A percentile compares a stretch with the other conserved stretches of the same genome.
phyloP scores from a whole-genome alignment of 2,113 vertebrate genomes.

The Vulpes lagopus region DNA sequence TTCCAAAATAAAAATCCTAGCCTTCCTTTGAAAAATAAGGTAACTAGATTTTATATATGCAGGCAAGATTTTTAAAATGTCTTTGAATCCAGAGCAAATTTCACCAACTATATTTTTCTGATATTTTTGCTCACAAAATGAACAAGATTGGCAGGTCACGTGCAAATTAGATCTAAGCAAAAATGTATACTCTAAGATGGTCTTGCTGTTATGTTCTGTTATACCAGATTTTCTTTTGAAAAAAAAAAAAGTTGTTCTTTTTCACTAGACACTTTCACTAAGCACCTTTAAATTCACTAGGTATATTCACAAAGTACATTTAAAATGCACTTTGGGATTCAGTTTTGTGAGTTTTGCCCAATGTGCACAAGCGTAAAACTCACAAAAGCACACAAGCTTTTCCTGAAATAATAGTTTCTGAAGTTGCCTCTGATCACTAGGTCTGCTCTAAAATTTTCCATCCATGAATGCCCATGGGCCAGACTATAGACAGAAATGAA shows the following conservation, averaged over 20 bases:
- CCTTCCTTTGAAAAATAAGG: not conserved
- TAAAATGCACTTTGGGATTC: not conserved
- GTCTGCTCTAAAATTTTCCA: accelerated
- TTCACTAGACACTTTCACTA: not conserved
- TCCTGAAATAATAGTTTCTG: not conserved
- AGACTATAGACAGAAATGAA: not conserved
- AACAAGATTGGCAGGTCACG: not conserved
- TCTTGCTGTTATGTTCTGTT: not conserved
- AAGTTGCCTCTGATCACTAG: not conserved
- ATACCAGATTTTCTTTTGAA: not conserved
- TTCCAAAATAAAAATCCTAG: not conserved
- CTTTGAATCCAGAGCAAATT: not conserved
- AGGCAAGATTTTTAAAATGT: not conserved
- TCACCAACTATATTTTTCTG: not conserved
- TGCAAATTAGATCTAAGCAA: not conserved
- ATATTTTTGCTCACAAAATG: not conserved
- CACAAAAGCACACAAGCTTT: not conserved
- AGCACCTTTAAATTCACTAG: not conserved
- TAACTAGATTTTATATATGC: not conserved
- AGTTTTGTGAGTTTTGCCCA: not conserved
- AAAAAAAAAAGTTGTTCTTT: not conserved
- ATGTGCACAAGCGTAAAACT: not conserved
- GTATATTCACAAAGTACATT: not conserved
- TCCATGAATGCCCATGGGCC: not conserved
- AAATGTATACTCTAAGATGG: not conserved